Percentiles rank a stretch among this genome's conserved stretches.
These are phyloP conservation scores for Drosophila subpulchrella DNA, from an alignment of 1,140 invertebrate species.

Conservation along the genomic window DNA sequence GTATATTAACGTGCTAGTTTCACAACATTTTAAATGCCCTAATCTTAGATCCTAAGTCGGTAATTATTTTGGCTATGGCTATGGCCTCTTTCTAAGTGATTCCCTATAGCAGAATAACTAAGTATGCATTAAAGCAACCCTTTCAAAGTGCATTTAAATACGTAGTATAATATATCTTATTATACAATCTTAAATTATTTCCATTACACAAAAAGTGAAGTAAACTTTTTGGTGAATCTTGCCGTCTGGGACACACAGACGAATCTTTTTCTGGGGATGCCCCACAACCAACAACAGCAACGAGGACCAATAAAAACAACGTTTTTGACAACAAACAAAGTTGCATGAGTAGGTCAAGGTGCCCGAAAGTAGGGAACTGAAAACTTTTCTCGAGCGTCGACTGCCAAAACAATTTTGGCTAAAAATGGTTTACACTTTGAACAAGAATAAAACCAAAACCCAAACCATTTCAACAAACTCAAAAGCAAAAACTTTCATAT, in stretches of 20 bases:
- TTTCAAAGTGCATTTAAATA: no score
- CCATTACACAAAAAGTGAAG: background rate
- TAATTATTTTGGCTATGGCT: no score
- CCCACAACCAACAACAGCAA: conserved; percentile 8
- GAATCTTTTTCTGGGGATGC: conserved; percentile 1
- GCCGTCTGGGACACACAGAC: background rate
- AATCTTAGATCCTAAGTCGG: no score
- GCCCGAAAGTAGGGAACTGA: conserved; percentile 43
- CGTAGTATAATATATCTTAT: no score
- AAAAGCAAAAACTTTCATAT: background rate
- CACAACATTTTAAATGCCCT: no score
- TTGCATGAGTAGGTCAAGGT: conserved; percentile 62
- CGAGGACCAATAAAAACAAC: conserved; percentile 6
- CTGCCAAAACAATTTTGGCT: conserved; percentile 50
- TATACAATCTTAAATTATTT: no score
- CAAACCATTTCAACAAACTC: conserved; percentile 28
- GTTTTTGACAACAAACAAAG: conserved; percentile 17
- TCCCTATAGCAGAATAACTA: no score
- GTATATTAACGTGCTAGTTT: no score
- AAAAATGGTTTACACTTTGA: conserved; percentile 46
- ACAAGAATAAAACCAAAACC: conserved; percentile 10
- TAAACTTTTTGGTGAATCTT: background rate
- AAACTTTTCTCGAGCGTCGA: conserved; percentile 55
- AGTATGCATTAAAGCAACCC: no score
- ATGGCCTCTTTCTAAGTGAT: no score